Evolutionary conservation across 2,797 vertebrate species (phyloP), one percentile per base, ranked within the genome.

Genomic region (Emydoidea blandingii): DNA sequence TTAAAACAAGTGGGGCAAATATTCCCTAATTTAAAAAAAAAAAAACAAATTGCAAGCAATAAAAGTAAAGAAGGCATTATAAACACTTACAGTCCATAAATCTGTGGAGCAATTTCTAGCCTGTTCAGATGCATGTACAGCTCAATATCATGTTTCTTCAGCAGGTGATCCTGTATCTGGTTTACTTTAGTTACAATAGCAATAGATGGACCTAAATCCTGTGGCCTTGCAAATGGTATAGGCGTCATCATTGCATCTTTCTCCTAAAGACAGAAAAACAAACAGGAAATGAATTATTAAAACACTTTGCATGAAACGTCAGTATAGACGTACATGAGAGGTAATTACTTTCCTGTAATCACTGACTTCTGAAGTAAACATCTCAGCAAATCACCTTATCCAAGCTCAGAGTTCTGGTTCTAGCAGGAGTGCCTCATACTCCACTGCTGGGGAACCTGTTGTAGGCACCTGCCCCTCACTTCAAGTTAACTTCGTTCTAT

Each of bases 111-210:
- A 31, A 99, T 99, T 98, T 99, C 99, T 90, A 99, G 98, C 82
- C 99, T 98, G 97, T 99, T 99, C 93, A 99, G 98, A 97, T 99
- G 99, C 99, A 99, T 99, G 97, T 99, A 99, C 79, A 99, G 98
- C 87, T 99, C 99, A 91, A 99, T 98, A 89, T 99, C 99, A n/a
- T 99, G 99, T 93, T 99, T 99, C 98, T 99, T 99, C 96, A 99
- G 98, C 93, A 99, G 98, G 97, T 99, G 99, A 98, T 99, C 99
- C 96, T 99, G 99, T 98, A 99, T 99, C 88, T 99, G 99, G 98
- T 99, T 99, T 91, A 99, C 99, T 98, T 99, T 99, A 94, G 99
- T 99, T 94, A 99, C 99, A 97, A 99, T 98, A 97, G 99, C 99
- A 96, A 99, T 99, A 91, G 99, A 99, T 12, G 99, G 99, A 7